Base-by-base conservation (phyloP, 1,140 invertebrate species). In the Aphis gossypii region DNA sequence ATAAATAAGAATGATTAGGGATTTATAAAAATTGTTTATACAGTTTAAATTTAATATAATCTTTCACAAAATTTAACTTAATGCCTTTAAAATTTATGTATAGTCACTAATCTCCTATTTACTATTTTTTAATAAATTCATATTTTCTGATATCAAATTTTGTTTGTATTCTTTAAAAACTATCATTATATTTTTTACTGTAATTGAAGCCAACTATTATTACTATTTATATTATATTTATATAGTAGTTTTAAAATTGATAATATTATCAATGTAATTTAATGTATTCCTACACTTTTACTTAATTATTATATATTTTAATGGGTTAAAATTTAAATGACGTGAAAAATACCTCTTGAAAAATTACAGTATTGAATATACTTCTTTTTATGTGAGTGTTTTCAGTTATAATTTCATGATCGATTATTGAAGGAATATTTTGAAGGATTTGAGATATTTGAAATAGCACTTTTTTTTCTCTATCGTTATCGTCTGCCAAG, bases 271-370 rank as follows among this genome's bases (percentile, higher is more conserved):
- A 8, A 2, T 11, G 11, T 46, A 9, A 46, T 46, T 8, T 46
- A 41, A 41, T 41, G 30, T 68, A 1, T n/a, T n/a, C n/a, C 3
- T 76, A 76, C 0, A 76, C n/a, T n/a, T n/a, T n/a, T 76, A 76
- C 5, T 76, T n/a, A 76, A 76, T 18, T 0, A n/a, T n/a, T n/a
- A 76, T n/a, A n/a, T 30, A 76, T 76, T 76, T n/a, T 35, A 76
- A 18, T 76, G 30, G 14, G 30, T 18, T 83, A 83, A 41, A 83
- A 35, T 82, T 38, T 3, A 23, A 41, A 83, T 35, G 2, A 41
- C 20, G 82, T 76, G n/a, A 76, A n/a, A n/a, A 76, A 97, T 84
- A 98, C 95, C 94, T 96, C 97, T 95, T 97, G 98, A 95, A 97
- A 97, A 2, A 96, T 95, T 0, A 95, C 95, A 41, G 95, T 20